A percentile compares a stretch with the other conserved stretches of the same genome.
Conservation (phyloP, 2,888 invertebrate species). For the Agrotis clavis region DNA sequence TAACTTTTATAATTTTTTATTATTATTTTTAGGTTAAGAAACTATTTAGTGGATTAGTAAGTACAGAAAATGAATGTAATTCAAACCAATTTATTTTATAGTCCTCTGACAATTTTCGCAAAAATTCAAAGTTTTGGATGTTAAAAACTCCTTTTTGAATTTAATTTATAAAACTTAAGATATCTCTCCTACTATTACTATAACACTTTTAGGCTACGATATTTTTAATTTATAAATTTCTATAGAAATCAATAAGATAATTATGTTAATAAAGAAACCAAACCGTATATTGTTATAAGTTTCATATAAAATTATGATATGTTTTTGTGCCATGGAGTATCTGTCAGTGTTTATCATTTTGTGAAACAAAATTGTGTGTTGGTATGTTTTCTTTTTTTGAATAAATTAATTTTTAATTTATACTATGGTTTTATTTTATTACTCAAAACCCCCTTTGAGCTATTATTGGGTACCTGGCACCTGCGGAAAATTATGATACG, state of each 20-base stretch:
- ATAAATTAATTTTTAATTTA: slow-evolving; percentile 49
- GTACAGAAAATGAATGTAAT: slow-evolving; percentile 43
- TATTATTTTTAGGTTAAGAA: slow-evolving; percentile 5
- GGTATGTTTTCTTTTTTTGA: slow-evolving; percentile 28
- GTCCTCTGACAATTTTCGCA: slow-evolving; percentile 14
- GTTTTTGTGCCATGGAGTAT: slow-evolving; percentile 56
- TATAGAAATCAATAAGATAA: slow-evolving; percentile 18
- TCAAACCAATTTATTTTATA: slow-evolving; percentile 38
- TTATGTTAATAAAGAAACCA: slow-evolving; percentile 42
- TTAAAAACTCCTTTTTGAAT: slow-evolving; percentile 45
- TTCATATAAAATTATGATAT: slow-evolving; percentile 27
- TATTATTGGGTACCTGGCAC: too few relatives aligned
- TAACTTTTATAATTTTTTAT: slow-evolving; percentile 11
- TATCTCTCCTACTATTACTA: slow-evolving; percentile 2
- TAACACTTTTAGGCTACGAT: slow-evolving; percentile 25
- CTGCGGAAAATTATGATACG: too few relatives aligned
- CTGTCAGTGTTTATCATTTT: slow-evolving; percentile 39
- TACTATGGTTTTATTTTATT: slow-evolving; percentile 12
- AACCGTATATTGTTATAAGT: slow-evolving; percentile 39
- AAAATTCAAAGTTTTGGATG: slow-evolving; percentile 43
- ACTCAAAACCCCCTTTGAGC: too few relatives aligned
- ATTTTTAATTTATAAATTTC: slow-evolving; percentile 13
- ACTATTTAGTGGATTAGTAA: slow-evolving; percentile 14
- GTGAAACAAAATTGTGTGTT: slow-evolving; percentile 46
- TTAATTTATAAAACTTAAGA: slow-evolving; percentile 15